Percentiles rank a stretch among this genome's conserved stretches.
Evolutionary conservation across 2,797 vertebrate species (phyloP).

Genomic region (Enteromius thamalakanensis): DNA sequence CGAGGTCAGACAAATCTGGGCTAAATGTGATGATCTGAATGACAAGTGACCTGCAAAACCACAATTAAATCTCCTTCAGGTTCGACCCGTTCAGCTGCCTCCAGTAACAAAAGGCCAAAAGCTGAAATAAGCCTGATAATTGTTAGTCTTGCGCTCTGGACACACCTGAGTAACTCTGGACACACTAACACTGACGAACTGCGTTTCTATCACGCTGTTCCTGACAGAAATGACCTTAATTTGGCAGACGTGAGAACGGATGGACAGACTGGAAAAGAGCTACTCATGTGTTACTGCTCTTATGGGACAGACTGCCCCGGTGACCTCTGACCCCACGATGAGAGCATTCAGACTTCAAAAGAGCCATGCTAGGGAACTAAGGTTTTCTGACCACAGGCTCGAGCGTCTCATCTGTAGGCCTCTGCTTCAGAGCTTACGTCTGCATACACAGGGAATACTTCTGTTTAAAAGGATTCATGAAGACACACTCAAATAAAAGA

Average conservation of each 20-base stretch:
- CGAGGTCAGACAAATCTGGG: not conserved
- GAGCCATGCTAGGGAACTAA: conserved; percentile 70
- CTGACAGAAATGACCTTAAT: not conserved
- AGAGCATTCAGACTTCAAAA: conserved; percentile 79
- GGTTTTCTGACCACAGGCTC: conserved; percentile 66
- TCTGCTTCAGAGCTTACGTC: not conserved
- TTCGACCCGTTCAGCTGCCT: not conserved
- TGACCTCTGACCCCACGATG: conserved; percentile 55
- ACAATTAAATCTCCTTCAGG: not conserved
- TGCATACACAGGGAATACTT: not conserved
- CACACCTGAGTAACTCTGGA: not conserved
- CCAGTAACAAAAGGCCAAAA: conserved; percentile 7
- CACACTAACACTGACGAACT: conserved; percentile 3
- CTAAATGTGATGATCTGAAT: not conserved
- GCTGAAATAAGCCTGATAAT: conserved; percentile 16
- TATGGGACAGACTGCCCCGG: not conserved
- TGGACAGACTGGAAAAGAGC: conserved; percentile 14
- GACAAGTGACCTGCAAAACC: conserved; percentile 14
- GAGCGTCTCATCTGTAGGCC: not conserved
- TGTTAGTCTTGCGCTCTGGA: not conserved
- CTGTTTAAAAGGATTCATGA: not conserved
- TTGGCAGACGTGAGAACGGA: conserved; percentile 18
- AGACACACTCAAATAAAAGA: not conserved
- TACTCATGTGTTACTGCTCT: conserved; percentile 23
- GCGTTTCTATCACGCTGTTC: not conserved